phyloP scores from a whole-genome alignment of 2,888 invertebrate genomes.

The Platypus cylindrus region DNA sequence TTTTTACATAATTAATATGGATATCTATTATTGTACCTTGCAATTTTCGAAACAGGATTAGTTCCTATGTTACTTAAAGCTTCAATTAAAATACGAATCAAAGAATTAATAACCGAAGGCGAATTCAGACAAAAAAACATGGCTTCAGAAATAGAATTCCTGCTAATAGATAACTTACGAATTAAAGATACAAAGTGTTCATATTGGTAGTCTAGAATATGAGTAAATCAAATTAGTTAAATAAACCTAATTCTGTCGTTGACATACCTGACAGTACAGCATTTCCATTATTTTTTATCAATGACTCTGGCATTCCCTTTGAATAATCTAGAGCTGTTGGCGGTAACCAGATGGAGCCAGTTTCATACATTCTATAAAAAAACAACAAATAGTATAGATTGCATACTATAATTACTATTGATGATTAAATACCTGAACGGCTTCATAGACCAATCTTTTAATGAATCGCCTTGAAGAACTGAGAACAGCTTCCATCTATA shows the following conservation, averaged over 20 bases:
- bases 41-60: conserved; percentile 10
- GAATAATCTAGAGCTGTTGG: conserved; percentile 86
- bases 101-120: conserved; percentile 85
- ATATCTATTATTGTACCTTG: too few species aligned
- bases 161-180: conserved; percentile 63
- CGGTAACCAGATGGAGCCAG: conserved; percentile 91
- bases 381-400: conserved; percentile 1
- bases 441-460: conserved; percentile 72
- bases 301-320: conserved; percentile 90
- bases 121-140: conserved; percentile 99
- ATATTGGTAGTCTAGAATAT: conserved; percentile 52
- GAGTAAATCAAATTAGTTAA: background rate
- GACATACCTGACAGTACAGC: conserved; percentile 43
- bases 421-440: conserved; percentile 58
- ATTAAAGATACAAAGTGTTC: conserved; percentile 80
- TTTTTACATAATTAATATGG: too few species aligned
- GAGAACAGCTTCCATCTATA: conserved; percentile 90
- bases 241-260: conserved; percentile 1
- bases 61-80: conserved; percentile 41
- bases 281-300: conserved; percentile 51
- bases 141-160: conserved; percentile 69
- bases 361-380: conserved; percentile 70
- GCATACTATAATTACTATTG: conserved; percentile 1
- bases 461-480: conserved; percentile 84
- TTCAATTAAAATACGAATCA: conserved; percentile 79